Evolutionary conservation across 2,113 vertebrate species (phyloP).

Genomic region (Lanius ludovicianus): DNA sequence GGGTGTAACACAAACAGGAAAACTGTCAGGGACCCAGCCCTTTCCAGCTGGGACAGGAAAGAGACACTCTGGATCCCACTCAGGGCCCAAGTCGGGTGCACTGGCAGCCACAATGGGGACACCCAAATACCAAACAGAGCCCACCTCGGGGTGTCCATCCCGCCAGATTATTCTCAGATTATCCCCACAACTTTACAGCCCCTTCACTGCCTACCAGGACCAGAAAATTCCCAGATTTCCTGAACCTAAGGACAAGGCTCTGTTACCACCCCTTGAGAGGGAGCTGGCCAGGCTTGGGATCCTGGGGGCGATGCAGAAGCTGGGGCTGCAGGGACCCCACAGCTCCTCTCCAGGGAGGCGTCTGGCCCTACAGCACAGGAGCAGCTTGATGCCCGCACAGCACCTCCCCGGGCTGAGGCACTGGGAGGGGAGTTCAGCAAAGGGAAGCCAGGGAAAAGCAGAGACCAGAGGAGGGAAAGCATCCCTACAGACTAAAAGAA

Average conservation of each 20-base stretch:
- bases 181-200: not conserved
- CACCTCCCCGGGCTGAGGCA: not conserved
- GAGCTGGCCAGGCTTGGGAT: accelerated
- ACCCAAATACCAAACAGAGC: not conserved
- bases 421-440: not conserved
- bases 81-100: accelerated
- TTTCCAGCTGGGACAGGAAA: constrained; percentile 36
- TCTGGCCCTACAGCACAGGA: not conserved
- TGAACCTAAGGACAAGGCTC: not conserved
- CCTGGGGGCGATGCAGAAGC: no score
- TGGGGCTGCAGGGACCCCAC: not conserved
- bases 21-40: not conserved
- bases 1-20: constrained; percentile 42
- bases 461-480: not conserved
- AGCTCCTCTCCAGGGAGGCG: no score
- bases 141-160: accelerated
- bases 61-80: not conserved
- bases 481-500: not conserved
- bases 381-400: not conserved
- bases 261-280: no score
- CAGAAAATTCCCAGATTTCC: not conserved
- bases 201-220: not conserved
- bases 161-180: not conserved
- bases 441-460: not conserved
- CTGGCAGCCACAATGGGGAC: not conserved